Base-by-base conservation (phyloP, 35 echinoderm and acorn worm species). In the Ptychodera flava region DNA sequence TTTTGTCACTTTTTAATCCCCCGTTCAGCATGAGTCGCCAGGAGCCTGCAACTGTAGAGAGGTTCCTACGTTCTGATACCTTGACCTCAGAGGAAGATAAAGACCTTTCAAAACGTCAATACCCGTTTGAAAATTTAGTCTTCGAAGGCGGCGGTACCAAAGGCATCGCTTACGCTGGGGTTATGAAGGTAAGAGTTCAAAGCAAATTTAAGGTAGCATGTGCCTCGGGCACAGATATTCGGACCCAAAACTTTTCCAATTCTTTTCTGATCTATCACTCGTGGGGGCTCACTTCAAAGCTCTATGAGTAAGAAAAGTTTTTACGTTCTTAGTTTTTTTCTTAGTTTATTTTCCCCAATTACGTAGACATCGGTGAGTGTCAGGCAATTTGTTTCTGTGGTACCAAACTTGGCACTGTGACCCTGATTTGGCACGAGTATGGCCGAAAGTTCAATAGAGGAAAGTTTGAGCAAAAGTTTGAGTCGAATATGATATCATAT, bases 101-200 rank as follows among this genome's bases (percentile, higher is more conserved):
- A 12, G 45, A 64, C 45, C 22, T 64, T 6, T 6, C 6, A 6
- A 64, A 64, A 22, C 22, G 22, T 64, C 6, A 85, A 37, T 97
- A 91, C 64, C 95, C 95, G 31, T 97, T 97, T 85, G 95, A 97
- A 78, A 97, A 97, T 36, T 64, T 97, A 12, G 92, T 97, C 1
- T 97, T 97, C 37, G 95, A 97, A 90, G 95, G 95, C 36, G 95
- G 95, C 0, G 95, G 95, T 30, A 88, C 87, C 34, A 97, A 97
- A 78, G 92, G 92, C 0, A 76, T 97, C 30, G 92, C 95, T 0
- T 97, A 97, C 35, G 89, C 86, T 27, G 95, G 95, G 0, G 92
- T 92, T 38, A 85, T 97, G 28, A 36, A 87, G 81, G 95, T 97
- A 83, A 94, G 95, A 86, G 29, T 0, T 6, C 22, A 37, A 12